Conservation (phyloP, 1,140 invertebrate genomes). For the Elymnias hypermnestra region DNA sequence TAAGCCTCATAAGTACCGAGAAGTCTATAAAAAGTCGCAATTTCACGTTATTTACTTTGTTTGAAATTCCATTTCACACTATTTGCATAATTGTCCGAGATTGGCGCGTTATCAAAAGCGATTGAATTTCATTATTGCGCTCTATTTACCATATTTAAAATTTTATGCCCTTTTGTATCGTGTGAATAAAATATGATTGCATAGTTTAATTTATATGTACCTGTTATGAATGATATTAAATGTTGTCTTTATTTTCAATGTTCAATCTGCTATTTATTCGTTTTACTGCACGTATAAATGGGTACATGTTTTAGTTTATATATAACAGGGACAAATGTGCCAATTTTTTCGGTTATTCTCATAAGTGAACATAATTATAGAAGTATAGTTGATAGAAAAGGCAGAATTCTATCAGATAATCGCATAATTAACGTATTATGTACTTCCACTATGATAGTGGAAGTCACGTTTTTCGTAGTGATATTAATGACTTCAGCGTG, state of each 20-base stretch:
- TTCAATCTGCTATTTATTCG: too few species aligned
- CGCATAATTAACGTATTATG: background rate
- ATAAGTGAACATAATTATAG: too few species aligned
- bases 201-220: background rate
- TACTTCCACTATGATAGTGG: too few species aligned
- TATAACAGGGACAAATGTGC: too few species aligned
- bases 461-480: background rate
- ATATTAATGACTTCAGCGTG: background rate
- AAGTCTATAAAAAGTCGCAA: too few species aligned
- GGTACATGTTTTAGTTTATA: too few species aligned
- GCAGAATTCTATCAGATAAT: too few species aligned
- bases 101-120: constrained; percentile 2
- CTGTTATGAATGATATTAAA: background rate
- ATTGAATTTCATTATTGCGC: constrained; percentile 1
- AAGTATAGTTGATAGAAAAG: too few species aligned
- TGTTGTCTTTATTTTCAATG: too few species aligned
- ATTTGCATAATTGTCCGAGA: constrained; percentile 1
- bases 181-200: background rate
- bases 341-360: too few species aligned
- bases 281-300: too few species aligned
- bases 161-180: background rate
- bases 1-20: too few species aligned
- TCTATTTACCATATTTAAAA: constrained; percentile 1
- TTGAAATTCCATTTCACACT: background rate
- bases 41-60: background rate